phyloP scores from a whole-genome alignment of 35 echinoderm and acorn worm species.

The Apostichopus californicus region DNA sequence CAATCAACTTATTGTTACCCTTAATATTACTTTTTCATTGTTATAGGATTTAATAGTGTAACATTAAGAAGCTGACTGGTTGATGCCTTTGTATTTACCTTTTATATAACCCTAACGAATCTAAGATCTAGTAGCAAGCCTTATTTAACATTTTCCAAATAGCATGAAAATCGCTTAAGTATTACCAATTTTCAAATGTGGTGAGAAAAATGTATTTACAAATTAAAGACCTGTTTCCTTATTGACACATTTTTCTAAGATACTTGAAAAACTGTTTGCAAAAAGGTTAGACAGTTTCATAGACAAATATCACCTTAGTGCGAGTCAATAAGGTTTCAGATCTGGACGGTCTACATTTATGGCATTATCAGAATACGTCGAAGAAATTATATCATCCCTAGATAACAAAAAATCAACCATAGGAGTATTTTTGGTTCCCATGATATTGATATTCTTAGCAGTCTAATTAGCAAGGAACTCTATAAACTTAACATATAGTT shows the following conservation, averaged over 20 bases:
- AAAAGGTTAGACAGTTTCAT: constrained; percentile 35
- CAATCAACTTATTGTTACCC: too few relatives aligned
- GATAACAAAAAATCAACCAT: constrained; percentile 27
- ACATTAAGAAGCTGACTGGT: too few relatives aligned
- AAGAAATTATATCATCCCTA: constrained; percentile 14
- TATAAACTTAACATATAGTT: too few relatives aligned
- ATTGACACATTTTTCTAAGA: constrained; percentile 41
- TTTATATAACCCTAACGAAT: too few relatives aligned
- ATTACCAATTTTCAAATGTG: constrained; percentile 27
- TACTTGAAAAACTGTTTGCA: constrained; percentile 39
- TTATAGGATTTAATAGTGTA: too few relatives aligned
- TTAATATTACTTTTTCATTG: too few relatives aligned
- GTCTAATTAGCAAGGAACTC: too few relatives aligned
- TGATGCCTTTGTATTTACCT: too few relatives aligned
- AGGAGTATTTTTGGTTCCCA: neutral
- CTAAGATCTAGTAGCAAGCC: too few relatives aligned
- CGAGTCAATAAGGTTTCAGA: constrained; percentile 28
- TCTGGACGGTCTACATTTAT: neutral
- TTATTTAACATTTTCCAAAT: neutral
- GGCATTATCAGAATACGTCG: neutral
- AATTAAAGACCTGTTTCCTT: constrained; percentile 44
- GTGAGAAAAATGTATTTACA: constrained; percentile 35
- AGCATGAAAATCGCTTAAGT: constrained; percentile 6
- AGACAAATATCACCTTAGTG: constrained; percentile 22
- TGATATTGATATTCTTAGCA: too few relatives aligned